Percentiles rank a stretch among this genome's conserved stretches.
phyloP scores from a whole-genome alignment of 2,888 invertebrate species.

The Dermolepida albohirtum region DNA sequence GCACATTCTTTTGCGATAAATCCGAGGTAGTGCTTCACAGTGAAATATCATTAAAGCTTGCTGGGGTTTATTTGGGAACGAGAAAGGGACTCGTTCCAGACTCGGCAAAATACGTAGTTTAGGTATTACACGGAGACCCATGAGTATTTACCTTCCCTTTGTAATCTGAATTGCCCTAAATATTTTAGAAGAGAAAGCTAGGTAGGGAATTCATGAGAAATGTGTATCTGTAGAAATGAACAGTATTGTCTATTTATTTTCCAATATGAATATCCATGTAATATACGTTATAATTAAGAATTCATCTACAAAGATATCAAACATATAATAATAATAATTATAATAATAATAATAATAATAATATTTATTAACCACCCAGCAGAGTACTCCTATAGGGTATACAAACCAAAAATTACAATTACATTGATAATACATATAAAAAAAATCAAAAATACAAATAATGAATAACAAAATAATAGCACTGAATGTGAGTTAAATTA shows the following conservation, averaged over 20 bases:
- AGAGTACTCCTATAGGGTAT: too few relatives aligned
- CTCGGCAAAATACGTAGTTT: constrained; percentile 12
- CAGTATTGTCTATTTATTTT: not conserved
- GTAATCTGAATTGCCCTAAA: constrained; percentile 32
- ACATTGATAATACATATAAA: too few relatives aligned
- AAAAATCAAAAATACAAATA: too few relatives aligned
- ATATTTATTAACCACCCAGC: too few relatives aligned
- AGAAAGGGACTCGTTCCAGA: not conserved
- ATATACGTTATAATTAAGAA: not conserved
- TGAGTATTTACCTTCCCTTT: constrained; percentile 30
- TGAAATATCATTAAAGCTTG: constrained; percentile 30
- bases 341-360: too few relatives aligned
- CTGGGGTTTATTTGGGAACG: not conserved
- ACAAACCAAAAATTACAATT: too few relatives aligned
- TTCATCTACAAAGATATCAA: too few relatives aligned
- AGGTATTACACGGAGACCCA: constrained; percentile 24
- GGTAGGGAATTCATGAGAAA: constrained; percentile 15
- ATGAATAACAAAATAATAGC: too few relatives aligned
- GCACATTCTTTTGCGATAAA: constrained; percentile 28
- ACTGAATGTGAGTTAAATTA: too few relatives aligned
- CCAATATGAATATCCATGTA: not conserved
- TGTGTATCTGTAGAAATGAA: not conserved
- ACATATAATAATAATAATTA: too few relatives aligned
- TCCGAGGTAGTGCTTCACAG: constrained; percentile 9
- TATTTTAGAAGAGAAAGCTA: constrained; percentile 14